Evolutionary conservation across 53 echinoderm and acorn worm species (phyloP), one percentile per base, ranked within the genome.

Genomic region (Hippasteria phrygiana): DNA sequence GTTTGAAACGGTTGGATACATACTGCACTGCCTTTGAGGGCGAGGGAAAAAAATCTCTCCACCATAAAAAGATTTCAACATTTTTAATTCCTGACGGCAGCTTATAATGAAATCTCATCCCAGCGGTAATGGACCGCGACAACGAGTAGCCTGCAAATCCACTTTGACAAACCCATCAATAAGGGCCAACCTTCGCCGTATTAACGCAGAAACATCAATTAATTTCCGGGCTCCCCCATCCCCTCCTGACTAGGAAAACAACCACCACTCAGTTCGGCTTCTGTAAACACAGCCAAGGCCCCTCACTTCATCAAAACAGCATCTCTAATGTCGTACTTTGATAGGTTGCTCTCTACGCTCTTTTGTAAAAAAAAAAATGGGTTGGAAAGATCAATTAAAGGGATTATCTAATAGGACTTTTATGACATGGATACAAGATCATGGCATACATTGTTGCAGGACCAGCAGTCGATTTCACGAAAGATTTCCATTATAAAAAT

Each of bases 151-250:
- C 54, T 16, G 11, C 46, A 45, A 45, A 45, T 45, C 46, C 46
- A 45, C 46, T 45, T 45, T 20, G 18, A 20, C 59, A 56, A 27
- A 24, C 26, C 55, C 59, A 59, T 59, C 59, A 59, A 59, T 24
- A 59, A 59, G 26, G 22, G 6, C 46, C 26, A 26, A 59, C 59
- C 59, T 59, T 59, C 59, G 26, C 28, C 6, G 24, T 24, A 26
- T 24, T 22, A 59, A 59, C 26, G 59, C 59, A 59, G 59, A 59
- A 59, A 66, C 36, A 66, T 66, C 67, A 28, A 66, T 66, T 66
- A 66, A 66, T 34, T 34, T 33, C 67, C 13, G 26, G 34, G 6
- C 16, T 7, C 16, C 54, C 13, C 59, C n/a, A 59, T 59, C 59
- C 59, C n/a, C 26, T 59, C 24, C 20, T 59, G n/a, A 14, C 20